Evolutionary conservation across 2,888 invertebrate species (phyloP).

Genomic region (Epinotia bilunana): DNA sequence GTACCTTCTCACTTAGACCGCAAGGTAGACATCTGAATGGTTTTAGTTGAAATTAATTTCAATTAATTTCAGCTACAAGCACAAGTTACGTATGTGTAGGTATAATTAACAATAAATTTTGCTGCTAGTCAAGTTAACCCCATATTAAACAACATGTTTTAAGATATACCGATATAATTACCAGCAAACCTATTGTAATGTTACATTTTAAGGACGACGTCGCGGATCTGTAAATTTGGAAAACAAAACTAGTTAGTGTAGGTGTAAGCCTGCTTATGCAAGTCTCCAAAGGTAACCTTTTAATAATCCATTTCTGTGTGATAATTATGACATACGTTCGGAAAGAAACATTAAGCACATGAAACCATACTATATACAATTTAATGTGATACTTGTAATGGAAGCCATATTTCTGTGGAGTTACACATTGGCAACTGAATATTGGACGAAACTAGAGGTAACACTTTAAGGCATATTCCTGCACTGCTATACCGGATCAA

Average conservation of each 20-base stretch:
- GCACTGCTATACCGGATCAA: slow-evolving; percentile 39
- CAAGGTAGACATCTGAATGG: not conserved
- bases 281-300: not conserved
- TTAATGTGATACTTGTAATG: slow-evolving; percentile 41
- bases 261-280: not conserved
- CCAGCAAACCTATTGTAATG: not conserved
- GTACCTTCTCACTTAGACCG: not conserved
- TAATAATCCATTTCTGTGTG: too few relatives aligned
- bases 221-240: not conserved
- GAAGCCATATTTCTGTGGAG: slow-evolving; percentile 28
- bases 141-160: not conserved
- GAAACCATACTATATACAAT: slow-evolving; percentile 1
- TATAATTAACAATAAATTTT: slow-evolving; percentile 10
- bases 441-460: not conserved
- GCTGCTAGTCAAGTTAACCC: not conserved
- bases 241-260: not conserved
- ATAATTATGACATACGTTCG: not conserved
- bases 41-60: not conserved
- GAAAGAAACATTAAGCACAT: not conserved
- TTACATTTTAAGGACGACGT: not conserved
- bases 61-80: not conserved
- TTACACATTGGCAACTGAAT: slow-evolving; percentile 4
- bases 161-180: not conserved
- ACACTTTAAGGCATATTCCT: slow-evolving; percentile 26
- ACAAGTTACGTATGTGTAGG: slow-evolving; percentile 35